These are phyloP conservation scores for Aplocera efformata DNA, from an alignment of 2,888 invertebrate species.

Conservation along the genomic window DNA sequence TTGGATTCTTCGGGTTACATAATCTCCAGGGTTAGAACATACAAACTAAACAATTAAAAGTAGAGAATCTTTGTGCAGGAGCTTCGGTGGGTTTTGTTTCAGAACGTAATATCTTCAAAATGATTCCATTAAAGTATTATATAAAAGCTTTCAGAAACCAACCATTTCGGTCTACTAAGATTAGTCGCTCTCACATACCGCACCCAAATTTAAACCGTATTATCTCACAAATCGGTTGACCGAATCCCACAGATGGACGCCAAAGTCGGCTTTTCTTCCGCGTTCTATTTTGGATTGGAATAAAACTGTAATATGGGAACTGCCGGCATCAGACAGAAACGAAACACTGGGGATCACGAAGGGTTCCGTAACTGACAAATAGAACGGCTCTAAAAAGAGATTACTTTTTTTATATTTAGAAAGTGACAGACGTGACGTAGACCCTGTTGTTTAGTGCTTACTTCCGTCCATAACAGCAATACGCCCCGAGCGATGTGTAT, in stretches of 20 bases:
- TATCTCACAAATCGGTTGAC: slow-evolving; percentile 20
- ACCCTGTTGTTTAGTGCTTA: no score
- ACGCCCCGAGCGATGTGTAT: no score
- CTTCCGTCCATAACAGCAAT: no score
- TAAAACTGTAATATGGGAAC: slow-evolving; percentile 33
- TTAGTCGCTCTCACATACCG: slow-evolving; percentile 15
- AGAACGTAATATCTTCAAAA: no score
- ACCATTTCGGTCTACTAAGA: slow-evolving; percentile 9
- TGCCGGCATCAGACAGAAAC: slow-evolving; percentile 38
- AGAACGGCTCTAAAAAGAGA: not conserved
- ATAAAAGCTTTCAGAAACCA: slow-evolving; percentile 4
- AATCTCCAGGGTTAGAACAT: no score
- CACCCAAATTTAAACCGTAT: slow-evolving; percentile 13
- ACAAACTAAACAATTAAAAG: no score
- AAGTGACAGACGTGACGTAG: no score
- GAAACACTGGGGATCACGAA: slow-evolving; percentile 30
- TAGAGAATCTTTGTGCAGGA: no score
- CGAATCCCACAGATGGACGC: slow-evolving; percentile 17
- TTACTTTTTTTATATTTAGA: no score
- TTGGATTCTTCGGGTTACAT: slow-evolving; percentile 2
- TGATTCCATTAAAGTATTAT: no score
- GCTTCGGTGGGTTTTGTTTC: no score
- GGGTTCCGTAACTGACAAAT: slow-evolving; percentile 12
- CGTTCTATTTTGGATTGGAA: slow-evolving; percentile 38
- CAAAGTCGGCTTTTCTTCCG: slow-evolving; percentile 33